Percentiles rank a stretch among this genome's conserved stretches.
These are phyloP conservation scores for Cebidichthys violaceus DNA, from an alignment of 2,113 vertebrate genomes.

Conservation along the genomic window DNA sequence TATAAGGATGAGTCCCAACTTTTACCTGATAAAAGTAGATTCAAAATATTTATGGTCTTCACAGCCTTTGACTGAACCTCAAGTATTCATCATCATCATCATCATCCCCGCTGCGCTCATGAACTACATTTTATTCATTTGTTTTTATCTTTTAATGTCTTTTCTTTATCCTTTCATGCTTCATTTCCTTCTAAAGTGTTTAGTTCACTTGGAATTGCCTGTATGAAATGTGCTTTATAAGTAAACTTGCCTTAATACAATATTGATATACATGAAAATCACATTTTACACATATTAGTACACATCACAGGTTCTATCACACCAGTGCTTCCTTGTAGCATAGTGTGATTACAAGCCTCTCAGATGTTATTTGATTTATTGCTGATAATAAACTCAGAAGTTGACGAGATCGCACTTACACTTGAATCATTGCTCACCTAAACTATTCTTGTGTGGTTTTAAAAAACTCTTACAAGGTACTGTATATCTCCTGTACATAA, in stretches of 20 bases:
- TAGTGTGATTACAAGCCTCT: background rate
- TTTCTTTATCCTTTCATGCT: background rate
- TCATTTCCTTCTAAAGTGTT: background rate
- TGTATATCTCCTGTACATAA: background rate
- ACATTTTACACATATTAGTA: background rate
- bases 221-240: background rate
- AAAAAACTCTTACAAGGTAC: background rate
- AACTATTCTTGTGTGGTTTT: background rate
- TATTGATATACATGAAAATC: background rate
- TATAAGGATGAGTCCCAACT: background rate
- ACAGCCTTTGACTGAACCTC: background rate
- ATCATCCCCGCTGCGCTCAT: background rate
- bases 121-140: background rate
- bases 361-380: background rate
- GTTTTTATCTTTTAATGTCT: background rate
- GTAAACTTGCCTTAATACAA: slow-evolving; percentile 10
- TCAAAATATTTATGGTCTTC: background rate
- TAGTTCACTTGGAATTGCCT: background rate
- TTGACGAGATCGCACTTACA: background rate
- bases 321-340: background rate
- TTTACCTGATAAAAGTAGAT: background rate
- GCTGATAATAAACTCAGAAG: background rate
- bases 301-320: background rate
- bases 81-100: background rate
- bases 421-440: background rate